Base-by-base conservation (phyloP, 2,113 vertebrate species). In the Plectropomus leopardus region DNA sequence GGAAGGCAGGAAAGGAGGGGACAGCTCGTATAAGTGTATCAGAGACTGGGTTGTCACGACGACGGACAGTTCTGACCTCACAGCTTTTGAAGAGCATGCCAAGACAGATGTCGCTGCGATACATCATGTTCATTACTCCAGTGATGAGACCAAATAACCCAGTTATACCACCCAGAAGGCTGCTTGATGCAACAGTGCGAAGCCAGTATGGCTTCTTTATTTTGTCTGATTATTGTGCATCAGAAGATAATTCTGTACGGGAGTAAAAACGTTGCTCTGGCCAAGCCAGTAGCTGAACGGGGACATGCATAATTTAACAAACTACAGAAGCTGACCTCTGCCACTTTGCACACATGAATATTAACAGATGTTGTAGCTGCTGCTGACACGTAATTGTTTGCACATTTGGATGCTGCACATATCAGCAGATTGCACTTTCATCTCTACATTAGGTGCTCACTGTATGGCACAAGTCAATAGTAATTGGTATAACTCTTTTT, bases 21-120 rank as follows among this genome's bases (percentile, higher is more conserved):
- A 42, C 47, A 5, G 67, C 26, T 26, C 24, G 21, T 51, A 16
- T 40, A 21, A 73, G 71, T 67, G 70, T 16, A 58, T 36, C 42
- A 75, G 51, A 64, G 24, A 21, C n/a, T 14, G 65, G 45, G 78
- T 54, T 80, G 83, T 79, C 75, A 88, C n/a, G 21, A 50, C 32
- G 23, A 83, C n/a, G 8, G 36, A 44, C 78, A 50, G 26, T 8
- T 84, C 42, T 75, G 57, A 80, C 76, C 78, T 75, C 57, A 16
- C 32, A 42, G 42, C 3, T 70, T 69, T 64, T 17, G 47, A 23
- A 51, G 60, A 67, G 55, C 45, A 40, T 51, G 76, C 64, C 72
- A 50, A 60, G 47, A 42, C 78, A 65, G 60, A 69, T 55, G 82
- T 65, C 17, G 8, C 44, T 10, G 70, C 14, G 4, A 28, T 48